These are phyloP conservation scores for Caenorhabditis doughertyi DNA, from an alignment of 2,888 invertebrate genomes.

Conservation along the genomic window DNA sequence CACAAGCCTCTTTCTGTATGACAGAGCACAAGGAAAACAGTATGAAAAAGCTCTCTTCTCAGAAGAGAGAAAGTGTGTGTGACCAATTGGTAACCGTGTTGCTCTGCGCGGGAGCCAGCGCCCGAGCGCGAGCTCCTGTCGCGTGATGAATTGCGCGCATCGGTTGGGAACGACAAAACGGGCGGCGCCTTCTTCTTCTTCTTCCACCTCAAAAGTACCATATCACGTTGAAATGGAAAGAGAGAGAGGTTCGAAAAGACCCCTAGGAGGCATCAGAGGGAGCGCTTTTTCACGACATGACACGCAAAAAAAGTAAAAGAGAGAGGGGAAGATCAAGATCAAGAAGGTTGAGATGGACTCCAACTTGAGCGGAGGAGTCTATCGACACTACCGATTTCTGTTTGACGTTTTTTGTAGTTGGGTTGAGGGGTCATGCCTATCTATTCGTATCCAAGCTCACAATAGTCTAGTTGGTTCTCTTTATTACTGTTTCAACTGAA, in stretches of 20 bases:
- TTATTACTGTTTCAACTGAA: no score
- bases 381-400: neutral
- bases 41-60: conserved; percentile 22
- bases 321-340: conserved; percentile 44
- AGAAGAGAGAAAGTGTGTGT: conserved; percentile 31
- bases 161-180: conserved; percentile 23
- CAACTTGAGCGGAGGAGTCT: conserved; percentile 39
- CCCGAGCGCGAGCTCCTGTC: conserved; percentile 24
- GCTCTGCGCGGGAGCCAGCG: conserved; percentile 20
- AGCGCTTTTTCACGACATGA: conserved; percentile 51
- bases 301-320: conserved; percentile 28
- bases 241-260: conserved; percentile 9
- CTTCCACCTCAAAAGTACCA: conserved; percentile 47
- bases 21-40: conserved; percentile 29
- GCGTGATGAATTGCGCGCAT: conserved; percentile 57
- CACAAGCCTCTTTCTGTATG: conserved; percentile 13
- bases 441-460: no score
- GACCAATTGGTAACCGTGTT: conserved; percentile 61
- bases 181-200: conserved; percentile 23
- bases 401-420: conserved; percentile 6
- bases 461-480: no score
- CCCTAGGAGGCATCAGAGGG: neutral
- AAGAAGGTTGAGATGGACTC: conserved; percentile 44
- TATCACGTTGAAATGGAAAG: conserved; percentile 52
- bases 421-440: conserved; percentile 11